Evolutionary conservation across 2,113 vertebrate genomes (phyloP).

Genomic region (Elachura formosa): DNA sequence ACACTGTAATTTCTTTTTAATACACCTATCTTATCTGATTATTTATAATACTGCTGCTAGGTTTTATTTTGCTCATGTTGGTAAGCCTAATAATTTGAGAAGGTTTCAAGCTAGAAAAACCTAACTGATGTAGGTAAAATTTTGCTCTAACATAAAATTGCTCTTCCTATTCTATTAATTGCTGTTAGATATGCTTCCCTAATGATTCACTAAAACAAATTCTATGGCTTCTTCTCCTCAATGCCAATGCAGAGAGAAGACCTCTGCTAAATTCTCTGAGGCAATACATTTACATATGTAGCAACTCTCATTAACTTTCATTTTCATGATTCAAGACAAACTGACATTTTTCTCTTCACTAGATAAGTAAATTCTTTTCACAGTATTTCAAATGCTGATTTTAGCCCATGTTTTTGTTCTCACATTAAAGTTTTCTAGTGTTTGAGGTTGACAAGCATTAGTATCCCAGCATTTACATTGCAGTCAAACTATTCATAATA

Average conservation of each 20-base stretch:
- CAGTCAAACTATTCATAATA: not conserved
- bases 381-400: not conserved
- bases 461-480: not conserved
- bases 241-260: not conserved
- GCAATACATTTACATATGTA: conserved; percentile 22
- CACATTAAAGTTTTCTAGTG: not conserved
- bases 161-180: not conserved
- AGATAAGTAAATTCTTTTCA: conserved; percentile 8
- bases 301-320: conserved; percentile 30
- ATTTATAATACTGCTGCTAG: not conserved
- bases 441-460: conserved; percentile 15
- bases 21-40: not conserved
- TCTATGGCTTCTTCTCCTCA: not conserved
- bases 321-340: conserved; percentile 11
- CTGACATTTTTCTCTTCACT: not conserved
- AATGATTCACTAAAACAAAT: not conserved
- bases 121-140: not conserved
- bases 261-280: not conserved
- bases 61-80: not conserved
- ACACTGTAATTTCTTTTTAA: not conserved
- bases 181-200: not conserved
- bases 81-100: not conserved
- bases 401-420: not conserved
- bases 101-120: not conserved
- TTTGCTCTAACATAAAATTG: not conserved